Percentiles rank a stretch among this genome's conserved stretches.
Evolutionary conservation across 2,113 vertebrate species (phyloP).

Genomic region (Phaethon lepturus): DNA sequence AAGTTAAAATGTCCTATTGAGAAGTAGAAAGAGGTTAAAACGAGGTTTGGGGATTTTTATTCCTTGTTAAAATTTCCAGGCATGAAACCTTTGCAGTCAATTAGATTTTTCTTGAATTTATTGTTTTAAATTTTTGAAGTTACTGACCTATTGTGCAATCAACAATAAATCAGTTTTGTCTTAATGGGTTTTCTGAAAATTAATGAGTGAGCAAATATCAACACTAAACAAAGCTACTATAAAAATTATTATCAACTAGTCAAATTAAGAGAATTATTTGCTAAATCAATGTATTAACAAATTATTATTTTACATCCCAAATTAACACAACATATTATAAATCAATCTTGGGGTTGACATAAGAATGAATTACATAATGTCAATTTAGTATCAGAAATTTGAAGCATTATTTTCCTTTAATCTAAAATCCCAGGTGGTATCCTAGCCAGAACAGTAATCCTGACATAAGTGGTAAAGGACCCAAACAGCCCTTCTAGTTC

Average conservation of each 20-base stretch:
- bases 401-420: not conserved
- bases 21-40: not conserved
- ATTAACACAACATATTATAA: not conserved
- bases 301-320: not conserved
- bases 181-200: not conserved
- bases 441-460: not conserved
- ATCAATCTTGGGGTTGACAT: not conserved
- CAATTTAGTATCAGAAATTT: not conserved
- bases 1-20: not conserved
- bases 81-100: rapidly evolving
- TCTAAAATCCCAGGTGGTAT: not conserved
- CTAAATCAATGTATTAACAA: not conserved
- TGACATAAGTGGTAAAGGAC: not conserved
- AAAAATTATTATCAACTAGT: not conserved
- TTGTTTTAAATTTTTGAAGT: not conserved
- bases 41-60: rapidly evolving
- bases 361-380: not conserved
- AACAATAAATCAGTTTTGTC: not conserved
- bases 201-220: not conserved
- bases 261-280: not conserved
- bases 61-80: not conserved
- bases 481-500: not conserved
- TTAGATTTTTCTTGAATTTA: not conserved
- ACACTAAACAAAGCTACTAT: not conserved
- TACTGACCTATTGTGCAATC: not conserved